Base-by-base conservation (phyloP, 2,113 vertebrate genomes). In the Plecotus auritus region DNA sequence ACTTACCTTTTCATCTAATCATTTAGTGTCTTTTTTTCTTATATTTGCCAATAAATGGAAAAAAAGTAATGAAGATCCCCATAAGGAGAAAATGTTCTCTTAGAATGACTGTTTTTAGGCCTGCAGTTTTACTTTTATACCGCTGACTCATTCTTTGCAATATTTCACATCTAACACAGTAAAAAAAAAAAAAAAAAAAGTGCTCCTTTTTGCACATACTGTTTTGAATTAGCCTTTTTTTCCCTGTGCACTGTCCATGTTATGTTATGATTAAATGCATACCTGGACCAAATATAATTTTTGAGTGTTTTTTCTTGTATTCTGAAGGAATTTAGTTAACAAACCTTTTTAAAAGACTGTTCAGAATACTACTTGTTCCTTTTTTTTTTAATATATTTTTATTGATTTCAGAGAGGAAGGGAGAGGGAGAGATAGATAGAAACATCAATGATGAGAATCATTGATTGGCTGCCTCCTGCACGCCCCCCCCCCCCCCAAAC, bases 1-100 rank as follows among this genome's bases (percentile, higher is more conserved):
- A 72, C 40, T 84, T 76, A 28, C 40, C 91, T 96, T 92, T 93
- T 94, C 77, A 85, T 88, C 61, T 26, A 90, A 30, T 42, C 28
- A 90, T 54, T 87, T 94, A 82, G 40, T 81, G 37, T 87, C 76
- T 87, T 92, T 49, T 54, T 64, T 78, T 61, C 70, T 77, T 94
- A 76, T 42, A 84, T 96, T 94, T 82, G 30, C 88, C 72, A 89
- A 16, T 23, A 12, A 81, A 32, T 35, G 7, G 77, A 93, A 61
- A 61, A 28, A 59, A 59, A 59, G 11, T 23, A 64, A 1, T 37
- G 16, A 91, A 72, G 30, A 26, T 54, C 28, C 51, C 30, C 26
- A 5, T 35, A 73, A 76, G 54, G 40, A 95, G 35, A 95, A 42
- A 67, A 61, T 64, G 37, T 49, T 59, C 45, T 89, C 5, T 45